phyloP scores from a whole-genome alignment of 1,140 invertebrate species.

The Macrosteles quadrilineatus region DNA sequence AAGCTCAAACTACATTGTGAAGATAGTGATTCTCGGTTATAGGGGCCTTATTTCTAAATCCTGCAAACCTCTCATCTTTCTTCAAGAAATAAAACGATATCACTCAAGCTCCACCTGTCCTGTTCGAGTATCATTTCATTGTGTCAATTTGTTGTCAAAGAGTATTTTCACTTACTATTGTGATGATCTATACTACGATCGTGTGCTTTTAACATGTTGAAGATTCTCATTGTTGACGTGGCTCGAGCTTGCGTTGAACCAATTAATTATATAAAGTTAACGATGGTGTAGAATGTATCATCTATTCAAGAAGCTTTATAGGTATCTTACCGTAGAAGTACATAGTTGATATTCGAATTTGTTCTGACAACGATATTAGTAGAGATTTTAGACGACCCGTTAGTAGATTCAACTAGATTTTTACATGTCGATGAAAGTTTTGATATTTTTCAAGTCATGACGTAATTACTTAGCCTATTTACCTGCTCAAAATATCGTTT shows the following conservation, averaged over 20 bases:
- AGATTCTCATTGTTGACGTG: too few relatives aligned
- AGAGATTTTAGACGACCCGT: neutral
- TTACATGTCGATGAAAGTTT: constrained; percentile 30
- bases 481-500: constrained; percentile 40
- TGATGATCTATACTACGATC: too few relatives aligned
- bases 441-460: constrained; percentile 39
- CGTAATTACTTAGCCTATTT: constrained; percentile 39
- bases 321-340: constrained; percentile 4
- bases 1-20: neutral
- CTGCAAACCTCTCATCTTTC: too few relatives aligned
- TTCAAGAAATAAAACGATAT: too few relatives aligned
- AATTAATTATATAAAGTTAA: too few relatives aligned
- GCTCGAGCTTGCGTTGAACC: too few relatives aligned
- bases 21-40: neutral
- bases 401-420: constrained; percentile 19
- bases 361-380: constrained; percentile 7
- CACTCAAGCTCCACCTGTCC: too few relatives aligned
- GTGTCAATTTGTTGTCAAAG: too few relatives aligned
- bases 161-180: too few relatives aligned
- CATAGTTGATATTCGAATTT: constrained; percentile 13
- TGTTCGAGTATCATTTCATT: too few relatives aligned
- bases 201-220: too few relatives aligned
- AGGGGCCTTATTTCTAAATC: constrained; percentile 6
- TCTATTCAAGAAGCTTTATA: constrained; percentile 20
- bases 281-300: too few relatives aligned